Evolutionary conservation across 2,113 vertebrate genomes (phyloP).

Genomic region (rat (Rattus norvegicus)): GRCr8 NC_086021.1:135094501-135095000

Average conservation of each 20-base stretch:
- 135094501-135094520: background rate
- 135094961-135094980: background rate
- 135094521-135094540: no score
- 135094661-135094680: background rate
- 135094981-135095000: background rate
- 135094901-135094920: no score
- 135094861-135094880: background rate
- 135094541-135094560: background rate
- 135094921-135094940: background rate
- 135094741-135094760: background rate
- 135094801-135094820: background rate
- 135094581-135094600: background rate
- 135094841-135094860: background rate
- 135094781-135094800: background rate
- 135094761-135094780: background rate
- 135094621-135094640: background rate
- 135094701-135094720: background rate
- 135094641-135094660: background rate
- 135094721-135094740: background rate
- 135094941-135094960: background rate
- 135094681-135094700: background rate
- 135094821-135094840: background rate
- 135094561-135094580: background rate
- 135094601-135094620: background rate
- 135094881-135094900: background rate